Conservation (phyloP, 2,888 invertebrate species). For the Podabrus alpinus region DNA sequence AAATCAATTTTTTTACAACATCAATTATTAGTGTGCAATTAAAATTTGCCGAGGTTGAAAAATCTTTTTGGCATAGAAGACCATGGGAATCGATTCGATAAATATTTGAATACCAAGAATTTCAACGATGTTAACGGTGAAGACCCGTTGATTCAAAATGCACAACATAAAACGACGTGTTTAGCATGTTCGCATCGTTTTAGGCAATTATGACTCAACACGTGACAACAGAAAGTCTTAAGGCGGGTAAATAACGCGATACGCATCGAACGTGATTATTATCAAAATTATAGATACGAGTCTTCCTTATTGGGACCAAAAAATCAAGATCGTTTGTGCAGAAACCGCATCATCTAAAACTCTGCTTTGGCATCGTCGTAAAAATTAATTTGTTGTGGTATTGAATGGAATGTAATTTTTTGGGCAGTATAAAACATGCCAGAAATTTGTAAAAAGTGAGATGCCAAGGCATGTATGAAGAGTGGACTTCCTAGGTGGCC, state of each 20-base stretch:
- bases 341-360: background rate
- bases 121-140: constrained; percentile 31
- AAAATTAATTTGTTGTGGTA: background rate
- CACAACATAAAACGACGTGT: constrained; percentile 23
- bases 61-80: background rate
- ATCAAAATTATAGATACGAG: background rate
- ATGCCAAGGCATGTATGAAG: constrained; percentile 15
- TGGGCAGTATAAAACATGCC: background rate
- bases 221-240: constrained; percentile 1
- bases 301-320: background rate
- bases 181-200: constrained; percentile 22
- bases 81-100: constrained; percentile 6
- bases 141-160: constrained; percentile 27
- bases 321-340: background rate
- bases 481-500: constrained; percentile 30
- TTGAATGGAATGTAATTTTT: background rate
- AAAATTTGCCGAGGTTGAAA: background rate
- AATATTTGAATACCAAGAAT: constrained; percentile 29
- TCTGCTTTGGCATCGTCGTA: background rate
- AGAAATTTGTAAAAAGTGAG: constrained; percentile 7
- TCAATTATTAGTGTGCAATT: too few species aligned
- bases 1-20: too few species aligned
- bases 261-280: constrained; percentile 3
- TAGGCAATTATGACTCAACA: constrained; percentile 21
- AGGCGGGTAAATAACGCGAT: background rate